Evolutionary conservation across 2,113 vertebrate species (phyloP).

Genomic region (Carettochelys insculpta): DNA sequence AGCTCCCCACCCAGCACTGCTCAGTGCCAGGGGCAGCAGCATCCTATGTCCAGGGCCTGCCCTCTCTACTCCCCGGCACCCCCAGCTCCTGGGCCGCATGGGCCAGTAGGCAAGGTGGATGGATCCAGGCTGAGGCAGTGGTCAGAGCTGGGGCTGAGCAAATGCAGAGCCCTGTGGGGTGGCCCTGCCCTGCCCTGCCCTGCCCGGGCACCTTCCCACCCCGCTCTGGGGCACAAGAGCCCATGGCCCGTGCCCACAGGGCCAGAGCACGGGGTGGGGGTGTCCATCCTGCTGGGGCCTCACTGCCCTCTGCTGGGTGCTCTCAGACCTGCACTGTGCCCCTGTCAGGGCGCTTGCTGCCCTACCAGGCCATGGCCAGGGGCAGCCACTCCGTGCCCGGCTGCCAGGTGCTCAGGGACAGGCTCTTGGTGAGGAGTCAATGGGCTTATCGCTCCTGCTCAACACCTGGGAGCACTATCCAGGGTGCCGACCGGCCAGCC

Average conservation of each 20-base stretch:
- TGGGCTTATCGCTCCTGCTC: no score
- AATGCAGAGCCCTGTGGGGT: no score
- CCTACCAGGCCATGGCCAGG: no score
- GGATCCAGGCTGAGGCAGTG: slow-evolving; percentile 52
- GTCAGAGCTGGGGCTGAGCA: background rate
- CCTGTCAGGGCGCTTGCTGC: no score
- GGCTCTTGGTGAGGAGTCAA: no score
- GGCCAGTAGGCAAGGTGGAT: slow-evolving; percentile 26
- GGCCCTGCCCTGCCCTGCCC: no score
- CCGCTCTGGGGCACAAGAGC: slow-evolving; percentile 5
- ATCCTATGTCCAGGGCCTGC: background rate
- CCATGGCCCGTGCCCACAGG: background rate
- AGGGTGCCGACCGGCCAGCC: no score
- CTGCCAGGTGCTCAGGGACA: no score
- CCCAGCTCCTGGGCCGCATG: slow-evolving; percentile 32
- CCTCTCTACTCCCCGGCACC: slow-evolving; percentile 16
- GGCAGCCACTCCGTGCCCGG: no score
- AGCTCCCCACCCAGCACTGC: background rate
- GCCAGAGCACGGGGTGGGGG: no score
- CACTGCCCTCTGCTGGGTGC: background rate
- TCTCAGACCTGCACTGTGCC: background rate
- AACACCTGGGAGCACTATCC: no score
- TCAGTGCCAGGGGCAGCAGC: background rate
- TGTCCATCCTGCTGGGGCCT: no score
- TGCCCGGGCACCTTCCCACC: background rate